Evolutionary conservation across 2,113 vertebrate genomes (phyloP).

Genomic region (Gymnorhina tibicen): DNA sequence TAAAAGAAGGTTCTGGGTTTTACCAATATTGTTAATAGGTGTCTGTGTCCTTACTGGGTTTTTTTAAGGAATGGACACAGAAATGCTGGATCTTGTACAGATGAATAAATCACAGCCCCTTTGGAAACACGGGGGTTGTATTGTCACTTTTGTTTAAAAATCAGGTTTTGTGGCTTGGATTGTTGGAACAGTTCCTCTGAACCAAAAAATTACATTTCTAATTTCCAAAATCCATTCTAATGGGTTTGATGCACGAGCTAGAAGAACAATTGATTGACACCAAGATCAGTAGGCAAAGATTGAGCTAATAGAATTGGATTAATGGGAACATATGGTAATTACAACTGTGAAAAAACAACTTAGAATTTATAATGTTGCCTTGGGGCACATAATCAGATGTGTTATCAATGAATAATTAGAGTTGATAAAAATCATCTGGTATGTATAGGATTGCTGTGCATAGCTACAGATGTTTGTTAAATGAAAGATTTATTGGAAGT

Average conservation of each 20-base stretch:
- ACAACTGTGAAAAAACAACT: constrained; percentile 70
- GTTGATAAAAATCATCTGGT: constrained; percentile 65
- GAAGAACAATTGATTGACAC: constrained; percentile 75
- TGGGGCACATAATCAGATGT: constrained; percentile 70
- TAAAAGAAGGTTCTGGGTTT: constrained; percentile 56
- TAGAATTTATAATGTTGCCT: constrained; percentile 64
- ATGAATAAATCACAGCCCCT: not conserved
- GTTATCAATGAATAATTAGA: constrained; percentile 72
- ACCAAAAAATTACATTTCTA: constrained; percentile 35
- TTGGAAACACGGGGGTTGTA: not conserved
- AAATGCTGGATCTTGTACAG: not conserved
- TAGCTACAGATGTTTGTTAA: constrained; percentile 48
- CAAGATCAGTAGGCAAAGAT: constrained; percentile 63
- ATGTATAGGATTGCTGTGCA: constrained; percentile 43
- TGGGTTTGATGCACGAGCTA: constrained; percentile 61
- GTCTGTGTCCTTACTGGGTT: not conserved
- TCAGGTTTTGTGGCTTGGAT: not conserved
- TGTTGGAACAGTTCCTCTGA: constrained; percentile 1
- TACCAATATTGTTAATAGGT: not conserved
- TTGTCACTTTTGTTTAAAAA: not conserved
- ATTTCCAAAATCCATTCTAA: constrained; percentile 60
- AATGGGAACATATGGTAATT: constrained; percentile 80
- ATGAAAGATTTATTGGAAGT: constrained; percentile 49
- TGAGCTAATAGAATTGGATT: constrained; percentile 71
- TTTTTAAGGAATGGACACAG: not conserved